phyloP scores from a whole-genome alignment of 2,888 invertebrate species.

The Furcula furcula region DNA sequence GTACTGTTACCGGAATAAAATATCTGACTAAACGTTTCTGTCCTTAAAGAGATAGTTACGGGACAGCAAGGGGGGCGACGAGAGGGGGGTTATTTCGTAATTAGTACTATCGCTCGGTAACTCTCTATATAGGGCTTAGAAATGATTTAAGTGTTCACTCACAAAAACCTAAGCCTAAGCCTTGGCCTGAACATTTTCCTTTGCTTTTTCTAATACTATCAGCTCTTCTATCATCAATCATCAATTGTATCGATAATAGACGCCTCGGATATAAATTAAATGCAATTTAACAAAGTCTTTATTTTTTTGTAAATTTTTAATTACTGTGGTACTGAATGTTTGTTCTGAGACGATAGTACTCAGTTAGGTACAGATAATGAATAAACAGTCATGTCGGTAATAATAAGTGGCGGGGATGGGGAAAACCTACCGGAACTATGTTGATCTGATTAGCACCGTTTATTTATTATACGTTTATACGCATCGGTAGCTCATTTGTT shows the following conservation, averaged over 20 bases:
- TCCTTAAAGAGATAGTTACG: constrained; percentile 57
- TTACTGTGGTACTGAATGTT: too few relatives aligned
- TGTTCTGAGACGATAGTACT: too few relatives aligned
- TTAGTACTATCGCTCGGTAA: constrained; percentile 51
- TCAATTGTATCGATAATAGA: neutral
- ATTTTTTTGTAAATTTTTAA: too few relatives aligned
- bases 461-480: neutral
- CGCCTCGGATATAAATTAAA: neutral
- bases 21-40: constrained; percentile 74
- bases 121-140: constrained; percentile 55
- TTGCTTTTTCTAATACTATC: constrained; percentile 23
- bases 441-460: constrained; percentile 5
- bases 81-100: constrained; percentile 64
- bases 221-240: constrained; percentile 18
- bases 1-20: constrained; percentile 71
- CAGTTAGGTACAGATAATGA: too few relatives aligned
- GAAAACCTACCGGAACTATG: constrained; percentile 13
- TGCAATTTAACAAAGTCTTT: neutral
- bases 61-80: constrained; percentile 61
- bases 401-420: constrained; percentile 4
- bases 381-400: too few relatives aligned
- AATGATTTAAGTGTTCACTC: constrained; percentile 49
- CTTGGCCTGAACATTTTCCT: constrained; percentile 19
- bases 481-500: neutral
- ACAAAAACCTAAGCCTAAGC: constrained; percentile 33